These are phyloP conservation scores for Siniperca knerii DNA, from an alignment of 2,113 vertebrate species.

Conservation along the genomic window DNA sequence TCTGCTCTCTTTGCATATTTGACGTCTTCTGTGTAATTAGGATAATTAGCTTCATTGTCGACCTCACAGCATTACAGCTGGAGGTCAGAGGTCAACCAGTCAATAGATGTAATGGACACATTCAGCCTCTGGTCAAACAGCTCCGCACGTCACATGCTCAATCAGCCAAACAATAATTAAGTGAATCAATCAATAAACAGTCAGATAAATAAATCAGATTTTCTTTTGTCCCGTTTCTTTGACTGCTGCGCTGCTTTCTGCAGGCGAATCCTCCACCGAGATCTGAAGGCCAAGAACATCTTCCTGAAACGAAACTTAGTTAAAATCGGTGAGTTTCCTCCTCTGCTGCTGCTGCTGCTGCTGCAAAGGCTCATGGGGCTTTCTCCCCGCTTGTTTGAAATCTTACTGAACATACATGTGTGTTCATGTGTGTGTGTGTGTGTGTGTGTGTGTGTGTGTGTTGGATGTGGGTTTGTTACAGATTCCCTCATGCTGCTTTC, in stretches of 20 bases:
- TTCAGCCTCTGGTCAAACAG: background rate
- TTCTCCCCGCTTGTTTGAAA: slow-evolving; percentile 17
- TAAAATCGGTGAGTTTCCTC: slow-evolving; percentile 89
- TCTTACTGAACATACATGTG: background rate
- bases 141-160: background rate
- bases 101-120: background rate
- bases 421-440: background rate
- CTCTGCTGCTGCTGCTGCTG: background rate
- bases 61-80: background rate
- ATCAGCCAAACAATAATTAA: background rate
- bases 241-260: slow-evolving; percentile 40
- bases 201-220: rapidly evolving
- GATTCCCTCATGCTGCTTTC: background rate
- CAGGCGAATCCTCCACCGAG: slow-evolving; percentile 90
- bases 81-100: slow-evolving; percentile 5
- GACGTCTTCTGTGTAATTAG: background rate
- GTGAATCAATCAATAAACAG: background rate
- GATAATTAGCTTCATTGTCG: background rate
- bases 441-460: background rate
- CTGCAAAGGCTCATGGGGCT: slow-evolving; percentile 17
- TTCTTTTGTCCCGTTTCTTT: background rate
- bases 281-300: slow-evolving; percentile 92
- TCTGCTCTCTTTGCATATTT: background rate
- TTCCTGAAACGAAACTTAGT: slow-evolving; percentile 91
- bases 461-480: background rate